A percentile compares a stretch with the other conserved stretches of the same genome.
These are phyloP conservation scores for Glaucidium brasilianum DNA, from an alignment of 2,113 vertebrate species.

Conservation along the genomic window DNA sequence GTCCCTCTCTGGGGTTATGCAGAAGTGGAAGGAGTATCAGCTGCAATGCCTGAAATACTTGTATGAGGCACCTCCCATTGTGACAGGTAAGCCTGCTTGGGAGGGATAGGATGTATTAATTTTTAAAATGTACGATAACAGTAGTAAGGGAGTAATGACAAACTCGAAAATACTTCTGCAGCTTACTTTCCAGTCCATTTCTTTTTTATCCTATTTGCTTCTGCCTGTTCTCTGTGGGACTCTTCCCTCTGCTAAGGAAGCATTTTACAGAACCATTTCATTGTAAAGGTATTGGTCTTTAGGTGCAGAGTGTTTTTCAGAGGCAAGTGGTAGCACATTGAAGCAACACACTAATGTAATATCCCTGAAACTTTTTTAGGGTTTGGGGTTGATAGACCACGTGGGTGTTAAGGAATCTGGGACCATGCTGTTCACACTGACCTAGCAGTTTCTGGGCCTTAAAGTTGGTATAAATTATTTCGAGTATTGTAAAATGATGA, in stretches of 20 bases:
- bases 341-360: neutral
- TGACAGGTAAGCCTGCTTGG: conserved; percentile 60
- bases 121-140: neutral
- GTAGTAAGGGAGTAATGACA: neutral
- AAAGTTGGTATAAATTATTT: neutral
- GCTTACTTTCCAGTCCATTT: neutral
- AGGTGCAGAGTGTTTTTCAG: neutral
- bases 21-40: conserved; percentile 80
- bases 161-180: neutral
- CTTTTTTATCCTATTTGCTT: neutral
- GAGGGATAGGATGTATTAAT: neutral
- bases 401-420: neutral
- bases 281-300: neutral
- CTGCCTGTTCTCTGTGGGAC: neutral
- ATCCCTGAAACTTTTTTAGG: neutral
- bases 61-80: conserved; percentile 59
- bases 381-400: neutral
- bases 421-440: neutral
- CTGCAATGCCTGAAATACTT: conserved; percentile 75
- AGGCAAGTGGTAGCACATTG: neutral
- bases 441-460: neutral
- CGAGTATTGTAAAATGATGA: neutral
- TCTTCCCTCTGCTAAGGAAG: neutral
- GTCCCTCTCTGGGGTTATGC: conserved; percentile 74
- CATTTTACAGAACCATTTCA: neutral